These are phyloP conservation scores for Mus caroli DNA, from an alignment of 2,797 vertebrate species.

Conservation along the genomic window DNA sequence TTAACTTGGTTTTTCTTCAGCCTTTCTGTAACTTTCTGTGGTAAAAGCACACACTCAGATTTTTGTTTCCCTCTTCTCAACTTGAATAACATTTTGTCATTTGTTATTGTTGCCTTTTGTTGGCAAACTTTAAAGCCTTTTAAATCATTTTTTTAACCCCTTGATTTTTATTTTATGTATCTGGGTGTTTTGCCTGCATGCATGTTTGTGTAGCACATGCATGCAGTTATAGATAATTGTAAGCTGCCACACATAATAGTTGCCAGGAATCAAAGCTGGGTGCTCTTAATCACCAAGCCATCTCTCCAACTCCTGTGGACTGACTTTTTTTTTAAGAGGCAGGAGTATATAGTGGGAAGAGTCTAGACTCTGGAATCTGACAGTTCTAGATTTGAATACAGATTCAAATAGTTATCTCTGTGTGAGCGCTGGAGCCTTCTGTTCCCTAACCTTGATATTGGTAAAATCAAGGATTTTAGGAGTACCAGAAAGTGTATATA, in stretches of 20 bases:
- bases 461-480: background rate
- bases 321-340: background rate
- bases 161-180: background rate
- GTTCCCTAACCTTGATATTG: constrained; percentile 6
- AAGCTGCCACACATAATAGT: background rate
- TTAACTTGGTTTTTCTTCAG: background rate
- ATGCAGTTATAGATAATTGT: background rate
- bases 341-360: background rate
- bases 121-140: background rate
- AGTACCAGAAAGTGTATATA: background rate
- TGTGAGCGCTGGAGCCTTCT: background rate
- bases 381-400: constrained; percentile 5
- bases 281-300: background rate
- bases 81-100: constrained; percentile 42
- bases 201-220: background rate
- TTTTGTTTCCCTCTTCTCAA: background rate
- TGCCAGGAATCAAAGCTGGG: background rate
- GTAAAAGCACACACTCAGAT: background rate
- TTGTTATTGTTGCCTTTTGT: background rate
- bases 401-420: background rate
- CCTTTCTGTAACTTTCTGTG: background rate
- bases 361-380: background rate
- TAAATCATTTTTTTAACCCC: background rate
- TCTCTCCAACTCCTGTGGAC: background rate
- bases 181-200: background rate